Conservation (phyloP, 2,888 invertebrate genomes). For the Anaspis maculata region DNA sequence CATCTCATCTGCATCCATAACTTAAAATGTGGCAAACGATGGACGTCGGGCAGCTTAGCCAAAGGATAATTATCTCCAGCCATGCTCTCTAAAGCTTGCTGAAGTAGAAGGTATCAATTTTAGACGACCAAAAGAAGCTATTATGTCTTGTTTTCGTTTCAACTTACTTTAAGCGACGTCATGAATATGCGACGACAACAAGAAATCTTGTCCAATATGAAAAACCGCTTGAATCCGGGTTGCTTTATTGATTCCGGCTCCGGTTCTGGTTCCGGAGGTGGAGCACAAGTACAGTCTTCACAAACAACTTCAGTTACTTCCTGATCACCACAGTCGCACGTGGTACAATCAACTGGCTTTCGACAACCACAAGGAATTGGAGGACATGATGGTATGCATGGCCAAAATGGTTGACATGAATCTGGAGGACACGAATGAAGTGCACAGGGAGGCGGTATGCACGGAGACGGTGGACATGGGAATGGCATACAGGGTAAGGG, state of each 20-base stretch:
- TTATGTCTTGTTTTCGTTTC: slow-evolving; percentile 1
- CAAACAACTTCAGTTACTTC: not conserved
- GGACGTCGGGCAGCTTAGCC: slow-evolving; percentile 34
- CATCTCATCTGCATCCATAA: slow-evolving; percentile 36
- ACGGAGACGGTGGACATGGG: too few species aligned
- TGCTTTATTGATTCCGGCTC: slow-evolving; percentile 7
- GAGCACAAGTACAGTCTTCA: slow-evolving; percentile 5
- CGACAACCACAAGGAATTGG: too few species aligned
- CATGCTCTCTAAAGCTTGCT: slow-evolving; percentile 28
- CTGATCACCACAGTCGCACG: too few species aligned
- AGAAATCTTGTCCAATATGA: slow-evolving; percentile 29
- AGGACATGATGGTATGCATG: too few species aligned
- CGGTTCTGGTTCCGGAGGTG: slow-evolving; percentile 2
- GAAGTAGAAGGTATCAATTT: too few species aligned
- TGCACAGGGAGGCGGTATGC: too few species aligned
- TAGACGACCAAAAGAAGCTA: too few species aligned
- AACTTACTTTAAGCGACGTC: slow-evolving; percentile 26
- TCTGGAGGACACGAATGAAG: too few species aligned
- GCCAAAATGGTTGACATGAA: too few species aligned
- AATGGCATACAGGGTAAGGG: too few species aligned
- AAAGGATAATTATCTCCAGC: slow-evolving; percentile 39
- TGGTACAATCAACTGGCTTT: too few species aligned
- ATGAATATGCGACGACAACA: slow-evolving; percentile 20
- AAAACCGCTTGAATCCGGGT: slow-evolving; percentile 22
- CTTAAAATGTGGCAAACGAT: slow-evolving; percentile 37